phyloP scores from a whole-genome alignment of 1,140 invertebrate species.

The Drosophila serrata region DNA sequence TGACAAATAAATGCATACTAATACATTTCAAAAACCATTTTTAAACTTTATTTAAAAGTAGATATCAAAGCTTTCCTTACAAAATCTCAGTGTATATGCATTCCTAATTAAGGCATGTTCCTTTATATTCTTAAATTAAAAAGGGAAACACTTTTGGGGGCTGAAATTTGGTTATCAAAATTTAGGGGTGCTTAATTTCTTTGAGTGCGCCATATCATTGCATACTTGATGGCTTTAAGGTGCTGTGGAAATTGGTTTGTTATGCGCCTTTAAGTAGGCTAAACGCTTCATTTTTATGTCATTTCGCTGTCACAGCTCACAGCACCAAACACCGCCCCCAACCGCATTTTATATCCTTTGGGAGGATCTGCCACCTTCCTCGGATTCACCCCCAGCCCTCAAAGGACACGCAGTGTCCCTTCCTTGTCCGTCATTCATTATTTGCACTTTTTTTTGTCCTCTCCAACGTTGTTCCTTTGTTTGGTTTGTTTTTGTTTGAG shows the following conservation, averaged over 20 bases:
- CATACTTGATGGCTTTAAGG: conserved; percentile 72
- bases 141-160: background rate
- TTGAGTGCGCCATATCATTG: conserved; percentile 52
- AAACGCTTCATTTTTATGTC: conserved; percentile 83
- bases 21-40: background rate
- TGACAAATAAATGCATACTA: background rate
- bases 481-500: conserved; percentile 57
- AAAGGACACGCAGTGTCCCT: conserved; percentile 21
- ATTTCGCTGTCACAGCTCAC: conserved; percentile 65
- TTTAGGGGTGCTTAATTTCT: conserved; percentile 15
- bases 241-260: conserved; percentile 68
- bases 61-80: background rate
- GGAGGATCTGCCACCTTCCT: background rate
- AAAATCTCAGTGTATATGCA: background rate
- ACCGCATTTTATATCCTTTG: conserved; percentile 1
- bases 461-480: conserved; percentile 24
- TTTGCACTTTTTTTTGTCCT: conserved; percentile 63
- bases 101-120: background rate
- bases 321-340: background rate
- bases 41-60: background rate
- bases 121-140: background rate
- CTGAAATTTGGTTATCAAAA: background rate
- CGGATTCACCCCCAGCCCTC: background rate
- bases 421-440: conserved; percentile 76
- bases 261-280: conserved; percentile 82